Percentiles rank a stretch among this genome's conserved stretches.
These are phyloP conservation scores for Schizaphis graminum DNA, from an alignment of 2,888 invertebrate genomes.

Conservation along the genomic window DNA sequence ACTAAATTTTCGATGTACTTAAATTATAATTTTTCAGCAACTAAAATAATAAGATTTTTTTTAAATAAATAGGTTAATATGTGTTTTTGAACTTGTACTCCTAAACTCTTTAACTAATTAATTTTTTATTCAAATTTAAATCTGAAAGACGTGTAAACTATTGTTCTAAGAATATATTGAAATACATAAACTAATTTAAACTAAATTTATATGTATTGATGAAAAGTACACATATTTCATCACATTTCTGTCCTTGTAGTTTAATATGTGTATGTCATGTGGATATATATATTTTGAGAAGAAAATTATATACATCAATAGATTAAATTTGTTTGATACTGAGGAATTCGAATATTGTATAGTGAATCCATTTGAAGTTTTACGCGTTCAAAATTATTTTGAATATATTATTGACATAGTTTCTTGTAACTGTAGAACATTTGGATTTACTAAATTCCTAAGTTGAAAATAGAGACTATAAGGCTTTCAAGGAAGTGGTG, in stretches of 20 bases:
- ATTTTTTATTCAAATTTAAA: too few species aligned
- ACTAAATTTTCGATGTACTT: neutral
- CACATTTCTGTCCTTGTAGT: too few species aligned
- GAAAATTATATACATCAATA: neutral
- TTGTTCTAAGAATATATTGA: too few species aligned
- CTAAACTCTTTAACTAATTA: neutral
- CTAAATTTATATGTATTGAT: too few species aligned
- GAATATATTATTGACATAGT: neutral
- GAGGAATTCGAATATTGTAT: neutral
- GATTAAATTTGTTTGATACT: neutral
- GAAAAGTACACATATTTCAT: too few species aligned
- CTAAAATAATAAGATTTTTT: neutral
- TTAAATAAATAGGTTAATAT: neutral
- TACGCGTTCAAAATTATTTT: neutral
- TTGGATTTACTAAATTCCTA: neutral
- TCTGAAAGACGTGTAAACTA: too few species aligned
- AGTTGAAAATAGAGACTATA: neutral
- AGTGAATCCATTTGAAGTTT: neutral
- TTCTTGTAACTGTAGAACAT: neutral
- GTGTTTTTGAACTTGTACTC: neutral
- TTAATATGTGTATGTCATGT: too few species aligned
- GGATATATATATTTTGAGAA: neutral
- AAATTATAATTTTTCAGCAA: neutral
- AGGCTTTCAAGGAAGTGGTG: neutral
- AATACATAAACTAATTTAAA: too few species aligned